Evolutionary conservation across 2,113 vertebrate species (phyloP).

Genomic region (Ptychochromis oligacanthus): DNA sequence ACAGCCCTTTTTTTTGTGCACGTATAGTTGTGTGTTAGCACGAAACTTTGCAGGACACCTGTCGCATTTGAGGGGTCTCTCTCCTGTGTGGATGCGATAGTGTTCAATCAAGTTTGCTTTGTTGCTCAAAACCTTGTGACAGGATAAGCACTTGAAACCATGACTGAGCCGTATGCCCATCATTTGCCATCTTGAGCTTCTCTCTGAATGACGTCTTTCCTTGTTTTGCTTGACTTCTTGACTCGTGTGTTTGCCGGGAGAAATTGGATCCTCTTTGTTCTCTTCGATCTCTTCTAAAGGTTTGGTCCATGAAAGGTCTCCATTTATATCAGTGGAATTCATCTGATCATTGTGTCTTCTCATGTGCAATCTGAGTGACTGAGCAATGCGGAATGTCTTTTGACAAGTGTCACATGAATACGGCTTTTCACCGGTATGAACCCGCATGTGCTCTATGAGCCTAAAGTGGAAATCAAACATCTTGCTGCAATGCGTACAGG

Average conservation of each 20-base stretch:
- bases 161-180: neutral
- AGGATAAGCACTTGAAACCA: slow-evolving; percentile 23
- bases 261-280: neutral
- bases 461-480: fast-evolving
- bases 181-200: neutral
- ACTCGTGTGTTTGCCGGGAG: neutral
- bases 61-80: slow-evolving; percentile 21
- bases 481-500: slow-evolving; percentile 12
- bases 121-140: neutral
- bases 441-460: neutral
- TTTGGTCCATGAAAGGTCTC: slow-evolving; percentile 31
- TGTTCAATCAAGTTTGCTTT: slow-evolving; percentile 29
- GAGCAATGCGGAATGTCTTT: neutral
- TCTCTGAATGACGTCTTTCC: fast-evolving
- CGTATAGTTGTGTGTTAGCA: neutral
- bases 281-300: slow-evolving; percentile 39
- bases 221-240: neutral
- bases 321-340: neutral
- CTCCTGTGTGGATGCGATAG: slow-evolving; percentile 40
- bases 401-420: slow-evolving; percentile 29
- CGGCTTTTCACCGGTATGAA: slow-evolving; percentile 1
- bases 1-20: neutral
- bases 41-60: slow-evolving; percentile 1
- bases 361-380: slow-evolving; percentile 1
- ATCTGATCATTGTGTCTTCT: neutral